Percentiles rank a stretch among this genome's conserved stretches.
These are phyloP conservation scores for Megalopta genalis DNA, from an alignment of 1,140 invertebrate species.

Conservation along the genomic window DNA sequence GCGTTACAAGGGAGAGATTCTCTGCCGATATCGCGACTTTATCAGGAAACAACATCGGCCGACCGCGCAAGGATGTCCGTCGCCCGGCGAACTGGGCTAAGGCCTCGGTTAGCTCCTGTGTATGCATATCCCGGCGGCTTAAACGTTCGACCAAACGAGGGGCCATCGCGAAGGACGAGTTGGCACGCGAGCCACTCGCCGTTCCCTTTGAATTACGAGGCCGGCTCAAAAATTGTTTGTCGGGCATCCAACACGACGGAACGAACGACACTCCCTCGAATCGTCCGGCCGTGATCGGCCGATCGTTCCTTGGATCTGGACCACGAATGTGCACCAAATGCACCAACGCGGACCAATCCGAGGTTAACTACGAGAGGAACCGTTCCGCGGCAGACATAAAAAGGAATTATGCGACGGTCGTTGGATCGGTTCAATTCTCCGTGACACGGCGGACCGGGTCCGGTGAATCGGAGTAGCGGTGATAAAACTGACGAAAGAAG, in stretches of 20 bases:
- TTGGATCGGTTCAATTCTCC: background rate
- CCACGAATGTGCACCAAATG: too few species aligned
- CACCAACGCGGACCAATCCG: background rate
- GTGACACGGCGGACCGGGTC: background rate
- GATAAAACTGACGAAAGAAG: too few species aligned
- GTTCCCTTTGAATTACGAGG: conserved; percentile 43
- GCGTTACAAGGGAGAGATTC: background rate
- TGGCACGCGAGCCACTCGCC: conserved; percentile 47
- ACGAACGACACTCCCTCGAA: background rate
- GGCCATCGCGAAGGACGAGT: conserved; percentile 46
- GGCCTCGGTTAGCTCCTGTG: conserved; percentile 12
- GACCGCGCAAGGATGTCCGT: background rate
- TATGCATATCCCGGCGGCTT: conserved; percentile 21
- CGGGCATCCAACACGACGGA: conserved; percentile 8
- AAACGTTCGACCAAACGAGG: conserved; percentile 46
- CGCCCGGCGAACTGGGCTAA: conserved; percentile 45
- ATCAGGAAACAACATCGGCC: background rate
- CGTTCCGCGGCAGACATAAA: background rate
- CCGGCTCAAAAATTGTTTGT: conserved; percentile 33
- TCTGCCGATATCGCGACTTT: background rate
- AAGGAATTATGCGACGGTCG: background rate
- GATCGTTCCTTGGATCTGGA: background rate
- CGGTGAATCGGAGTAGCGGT: too few species aligned
- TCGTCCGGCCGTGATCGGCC: too few species aligned
- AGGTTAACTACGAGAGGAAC: background rate